Evolutionary conservation across 2,888 invertebrate genomes (phyloP).

Genomic region (Limnephilus rhombicus): DNA sequence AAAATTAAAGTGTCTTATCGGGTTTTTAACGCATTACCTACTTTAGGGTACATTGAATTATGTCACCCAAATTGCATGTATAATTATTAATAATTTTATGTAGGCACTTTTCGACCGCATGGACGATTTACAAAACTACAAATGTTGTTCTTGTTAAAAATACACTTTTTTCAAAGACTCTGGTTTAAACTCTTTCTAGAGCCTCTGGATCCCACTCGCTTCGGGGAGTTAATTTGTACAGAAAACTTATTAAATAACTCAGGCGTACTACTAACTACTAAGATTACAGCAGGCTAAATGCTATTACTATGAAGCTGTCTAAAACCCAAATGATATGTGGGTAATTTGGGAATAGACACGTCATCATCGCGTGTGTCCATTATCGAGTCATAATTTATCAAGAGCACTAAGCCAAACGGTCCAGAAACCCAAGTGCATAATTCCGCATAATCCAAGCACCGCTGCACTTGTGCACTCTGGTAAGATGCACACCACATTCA

Average conservation of each 20-base stretch:
- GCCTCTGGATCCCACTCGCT: too few relatives aligned
- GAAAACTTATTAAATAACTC: too few relatives aligned
- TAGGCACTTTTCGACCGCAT: too few relatives aligned
- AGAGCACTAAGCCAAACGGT: conserved; percentile 5
- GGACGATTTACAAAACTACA: too few relatives aligned
- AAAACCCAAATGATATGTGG: background rate
- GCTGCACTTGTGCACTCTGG: conserved; percentile 37
- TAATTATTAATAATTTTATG: too few relatives aligned
- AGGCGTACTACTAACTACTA: too few relatives aligned
- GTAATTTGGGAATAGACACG: background rate
- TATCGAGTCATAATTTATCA: background rate
- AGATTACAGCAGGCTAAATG: background rate
- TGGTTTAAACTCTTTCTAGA: too few relatives aligned
- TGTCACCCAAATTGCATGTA: background rate
- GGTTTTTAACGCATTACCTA: background rate
- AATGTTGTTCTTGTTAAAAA: too few relatives aligned
- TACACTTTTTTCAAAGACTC: too few relatives aligned
- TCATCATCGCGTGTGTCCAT: background rate
- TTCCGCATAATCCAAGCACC: conserved; percentile 31
- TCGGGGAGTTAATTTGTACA: too few relatives aligned
- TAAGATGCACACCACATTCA: conserved; percentile 42
- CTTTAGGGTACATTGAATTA: background rate
- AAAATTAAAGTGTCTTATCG: too few relatives aligned
- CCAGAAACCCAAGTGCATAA: conserved; percentile 39
- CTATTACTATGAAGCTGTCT: background rate